phyloP scores from a whole-genome alignment of 1,140 invertebrate species.

The Dreissena rostriformis region DNA sequence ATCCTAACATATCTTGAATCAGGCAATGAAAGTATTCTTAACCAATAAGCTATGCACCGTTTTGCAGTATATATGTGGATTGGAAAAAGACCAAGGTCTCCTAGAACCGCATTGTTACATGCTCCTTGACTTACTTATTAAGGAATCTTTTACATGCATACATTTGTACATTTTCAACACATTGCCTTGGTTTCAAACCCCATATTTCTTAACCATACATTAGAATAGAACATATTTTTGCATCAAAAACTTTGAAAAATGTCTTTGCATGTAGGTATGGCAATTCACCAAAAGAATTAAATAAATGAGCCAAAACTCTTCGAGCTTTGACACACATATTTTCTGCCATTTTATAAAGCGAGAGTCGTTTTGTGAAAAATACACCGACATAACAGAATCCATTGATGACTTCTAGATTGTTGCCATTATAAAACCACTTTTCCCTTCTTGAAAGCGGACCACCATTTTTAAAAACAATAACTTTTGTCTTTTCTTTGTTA shows the following conservation, averaged over 20 bases:
- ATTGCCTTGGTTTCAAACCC: neutral
- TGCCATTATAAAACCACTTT: constrained; percentile 11
- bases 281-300: neutral
- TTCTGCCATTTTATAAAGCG: constrained; percentile 14
- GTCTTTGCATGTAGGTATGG: neutral
- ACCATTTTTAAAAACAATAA: constrained; percentile 17
- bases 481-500: constrained; percentile 5
- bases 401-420: neutral
- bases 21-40: constrained; percentile 12
- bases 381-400: constrained; percentile 16
- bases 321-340: neutral
- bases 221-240: neutral
- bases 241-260: constrained; percentile 17
- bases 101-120: neutral
- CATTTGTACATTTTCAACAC: neutral
- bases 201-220: constrained; percentile 7
- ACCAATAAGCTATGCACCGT: constrained; percentile 4
- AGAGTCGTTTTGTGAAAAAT: constrained; percentile 1
- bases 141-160: constrained; percentile 13
- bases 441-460: constrained; percentile 2
- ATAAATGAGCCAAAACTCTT: neutral
- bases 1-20: constrained; percentile 1
- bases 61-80: neutral
- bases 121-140: neutral
- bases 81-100: neutral